phyloP scores from a whole-genome alignment of 2,797 vertebrate genomes.

The Pseudopleuronectes americanus region DNA sequence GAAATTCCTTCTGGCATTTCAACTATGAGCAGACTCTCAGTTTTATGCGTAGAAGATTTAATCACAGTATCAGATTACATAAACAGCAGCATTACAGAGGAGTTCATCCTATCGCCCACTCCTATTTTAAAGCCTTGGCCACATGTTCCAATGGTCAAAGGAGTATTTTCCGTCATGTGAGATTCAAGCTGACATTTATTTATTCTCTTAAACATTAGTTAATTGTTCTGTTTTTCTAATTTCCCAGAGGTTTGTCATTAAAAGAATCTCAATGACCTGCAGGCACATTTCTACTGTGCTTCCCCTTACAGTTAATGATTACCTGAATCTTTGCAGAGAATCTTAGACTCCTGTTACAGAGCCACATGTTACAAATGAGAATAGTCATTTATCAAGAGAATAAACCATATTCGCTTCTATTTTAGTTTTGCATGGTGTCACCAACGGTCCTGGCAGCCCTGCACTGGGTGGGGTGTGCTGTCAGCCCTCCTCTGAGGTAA shows the following conservation, averaged over 20 bases:
- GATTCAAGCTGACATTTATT: slow-evolving; percentile 11
- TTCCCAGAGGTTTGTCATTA: no score
- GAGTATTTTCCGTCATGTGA: slow-evolving; percentile 19
- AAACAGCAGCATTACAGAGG: not conserved
- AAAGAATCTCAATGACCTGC: no score
- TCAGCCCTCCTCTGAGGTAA: slow-evolving; percentile 59
- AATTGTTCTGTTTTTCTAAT: not conserved
- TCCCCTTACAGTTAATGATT: no score
- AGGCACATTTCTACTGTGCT: no score
- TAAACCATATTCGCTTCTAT: no score
- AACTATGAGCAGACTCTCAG: not conserved
- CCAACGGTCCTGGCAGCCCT: not conserved
- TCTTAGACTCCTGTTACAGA: no score
- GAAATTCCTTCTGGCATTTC: not conserved
- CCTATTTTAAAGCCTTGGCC: not conserved
- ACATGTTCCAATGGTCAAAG: not conserved
- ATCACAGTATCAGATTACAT: not conserved
- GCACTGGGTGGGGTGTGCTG: slow-evolving; percentile 32
- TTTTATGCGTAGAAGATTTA: not conserved
- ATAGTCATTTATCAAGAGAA: not conserved
- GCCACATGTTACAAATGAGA: not conserved
- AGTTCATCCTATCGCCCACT: not conserved
- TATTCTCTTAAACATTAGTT: not conserved
- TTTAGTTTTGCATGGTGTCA: no score
- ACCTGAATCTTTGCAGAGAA: no score